Evolutionary conservation across 2,888 invertebrate species (phyloP), one percentile per base, ranked within the genome.

Genomic region (Limnephilus lunatus): DNA sequence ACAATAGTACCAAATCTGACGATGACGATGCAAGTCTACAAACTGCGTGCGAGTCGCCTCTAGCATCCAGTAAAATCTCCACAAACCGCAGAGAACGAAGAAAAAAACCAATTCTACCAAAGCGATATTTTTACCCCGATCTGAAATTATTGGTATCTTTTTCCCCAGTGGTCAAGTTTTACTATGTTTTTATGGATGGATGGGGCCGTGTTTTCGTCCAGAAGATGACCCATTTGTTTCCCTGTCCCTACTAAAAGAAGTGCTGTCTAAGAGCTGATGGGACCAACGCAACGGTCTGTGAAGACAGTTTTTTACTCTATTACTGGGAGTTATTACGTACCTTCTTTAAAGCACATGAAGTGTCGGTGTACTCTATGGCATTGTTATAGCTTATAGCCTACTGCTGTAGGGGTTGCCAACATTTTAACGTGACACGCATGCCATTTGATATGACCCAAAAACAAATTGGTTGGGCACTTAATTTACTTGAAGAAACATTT

Each of bases 171-270:
- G 83, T 83, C n/a, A 35, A 25, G 83, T 83, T 83, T 83, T 83
- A 32, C 32, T 15, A 11, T 35, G 9, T 68, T n/a, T 68, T n/a
- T 68, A 68, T n/a, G 25, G n/a, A 11, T n/a, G 9, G 19, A 25
- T n/a, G 9, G 25, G 19, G 68, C 68, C 30, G 12, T 86, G 44
- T 86, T 86, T n/a, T 86, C 39, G 44, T 48, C 44, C 39, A 44
- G 44, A 44, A 44, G 53, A 35, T 85, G 85, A 85, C 85, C 86
- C 86, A 86, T 35, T 86, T 86, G 44, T 86, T 39, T n/a, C 44
- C 39, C 44, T 86, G 86, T 86, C 44, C 48, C 44, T 48, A 39
- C 44, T 86, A 86, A 44, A 86, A 86, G 39, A 86, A 86, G 44
- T 86, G 44, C 44, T 86, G 35, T 44, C 48, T 30, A 86, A 44